phyloP scores from a whole-genome alignment of 2,797 vertebrate species.

The Schizothorax lantsangensis region DNA sequence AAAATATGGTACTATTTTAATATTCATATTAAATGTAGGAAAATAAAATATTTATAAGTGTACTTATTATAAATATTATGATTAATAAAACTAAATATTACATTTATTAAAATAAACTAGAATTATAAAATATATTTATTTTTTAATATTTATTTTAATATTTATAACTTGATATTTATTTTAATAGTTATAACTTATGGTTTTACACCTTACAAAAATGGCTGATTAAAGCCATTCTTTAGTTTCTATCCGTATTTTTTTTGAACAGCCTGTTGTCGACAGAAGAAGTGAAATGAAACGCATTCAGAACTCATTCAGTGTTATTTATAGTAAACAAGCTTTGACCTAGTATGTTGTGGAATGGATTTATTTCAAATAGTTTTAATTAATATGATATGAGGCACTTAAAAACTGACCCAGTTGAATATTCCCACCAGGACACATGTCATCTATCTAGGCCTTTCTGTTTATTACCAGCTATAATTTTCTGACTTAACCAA shows the following conservation, averaged over 20 bases:
- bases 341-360: background rate
- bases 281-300: background rate
- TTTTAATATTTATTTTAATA: too few relatives aligned
- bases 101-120: background rate
- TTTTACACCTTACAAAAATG: background rate
- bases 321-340: constrained; percentile 28
- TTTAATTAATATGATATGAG: constrained; percentile 34
- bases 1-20: background rate
- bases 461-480: constrained; percentile 9
- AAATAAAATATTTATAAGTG: background rate
- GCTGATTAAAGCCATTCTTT: background rate
- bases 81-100: background rate
- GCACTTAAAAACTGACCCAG: constrained; percentile 43
- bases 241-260: background rate
- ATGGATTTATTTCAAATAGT: background rate
- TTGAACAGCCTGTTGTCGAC: background rate
- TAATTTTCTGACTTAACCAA: background rate
- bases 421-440: constrained; percentile 36
- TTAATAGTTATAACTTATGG: too few relatives aligned
- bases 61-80: background rate
- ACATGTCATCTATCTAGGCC: constrained; percentile 21
- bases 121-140: background rate
- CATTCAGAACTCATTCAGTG: background rate
- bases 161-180: background rate
- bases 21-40: background rate